A percentile compares a stretch with the other conserved stretches of the same genome.
Conservation (phyloP, 2,797 vertebrate genomes). For the Enteromius thamalakanensis region DNA sequence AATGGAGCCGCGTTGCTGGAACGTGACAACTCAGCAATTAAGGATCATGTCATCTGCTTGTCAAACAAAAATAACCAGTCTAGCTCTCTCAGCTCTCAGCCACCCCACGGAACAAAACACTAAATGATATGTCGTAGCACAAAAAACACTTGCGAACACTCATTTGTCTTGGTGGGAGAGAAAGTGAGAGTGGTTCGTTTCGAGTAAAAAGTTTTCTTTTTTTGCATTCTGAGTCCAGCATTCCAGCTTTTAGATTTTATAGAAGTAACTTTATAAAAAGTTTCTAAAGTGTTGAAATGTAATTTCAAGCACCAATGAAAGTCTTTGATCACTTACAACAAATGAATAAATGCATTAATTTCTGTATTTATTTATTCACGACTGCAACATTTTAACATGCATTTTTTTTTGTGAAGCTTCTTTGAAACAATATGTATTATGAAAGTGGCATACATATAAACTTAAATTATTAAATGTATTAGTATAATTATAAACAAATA, state of each 20-base stretch:
- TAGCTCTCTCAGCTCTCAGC: conserved; percentile 34
- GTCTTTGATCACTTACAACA: neutral
- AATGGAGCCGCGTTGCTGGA: conserved; percentile 81
- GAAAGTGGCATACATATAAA: neutral
- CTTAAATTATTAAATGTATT: neutral
- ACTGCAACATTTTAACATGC: neutral
- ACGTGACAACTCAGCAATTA: conserved; percentile 79
- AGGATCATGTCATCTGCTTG: conserved; percentile 64
- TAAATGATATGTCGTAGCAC: conserved; percentile 13
- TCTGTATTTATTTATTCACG: neutral
- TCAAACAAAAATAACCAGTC: conserved; percentile 53
- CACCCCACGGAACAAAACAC: conserved; percentile 16
- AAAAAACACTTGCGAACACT: conserved; percentile 34
- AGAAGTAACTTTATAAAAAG: neutral
- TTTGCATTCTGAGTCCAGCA: neutral
- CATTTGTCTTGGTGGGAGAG: neutral
- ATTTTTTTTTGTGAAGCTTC: neutral
- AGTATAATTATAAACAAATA: neutral
- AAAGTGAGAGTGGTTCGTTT: neutral
- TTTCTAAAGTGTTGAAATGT: neutral
- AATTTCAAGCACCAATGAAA: neutral
- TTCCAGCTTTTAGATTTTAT: neutral
- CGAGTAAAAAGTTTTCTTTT: neutral
- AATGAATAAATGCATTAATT: neutral
- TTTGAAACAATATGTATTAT: neutral